Evolutionary conservation across 2,888 invertebrate genomes (phyloP), one percentile per base, ranked within the genome.

Genomic region (Eilema sororculum): DNA sequence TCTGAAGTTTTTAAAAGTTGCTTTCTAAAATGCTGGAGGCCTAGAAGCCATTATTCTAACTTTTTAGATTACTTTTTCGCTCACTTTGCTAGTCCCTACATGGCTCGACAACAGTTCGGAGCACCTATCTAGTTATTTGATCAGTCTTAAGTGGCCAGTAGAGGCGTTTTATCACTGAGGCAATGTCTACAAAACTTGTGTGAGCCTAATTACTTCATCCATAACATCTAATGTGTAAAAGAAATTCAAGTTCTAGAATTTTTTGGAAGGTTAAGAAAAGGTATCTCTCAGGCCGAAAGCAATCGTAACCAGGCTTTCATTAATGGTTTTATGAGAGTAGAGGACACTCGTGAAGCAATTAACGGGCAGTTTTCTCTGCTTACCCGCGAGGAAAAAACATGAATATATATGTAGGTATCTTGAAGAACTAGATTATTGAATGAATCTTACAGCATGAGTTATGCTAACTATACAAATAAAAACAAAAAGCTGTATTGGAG

Each of bases 51-150:
- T 65, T 58, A 65, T 24, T 41, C 30, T 24, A 52, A 52, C 52
- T 68, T 63, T 56, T 37, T 37, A 63, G 37, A 25, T 25, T 22
- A 12, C n/a, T 68, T 68, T 68, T 63, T 63, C n/a, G 4, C 58
- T 16, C 16, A 57, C 25, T n/a, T 68, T 63, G 61, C 37, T 56
- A 57, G 67, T 67, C 46, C 2, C 8, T 28, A 60, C 68, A 37
- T 63, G 37, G 41, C 57, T 37, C n/a, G 8, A 56, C 37, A 52
- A 67, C 46, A 67, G 9, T 67, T 60, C 33, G 52, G 33, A 61
- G 28, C 28, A 62, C 37, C 64, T 68, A 72, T 72, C 68, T 25
- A n/a, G 12, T 62, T 41, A 60, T 68, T 65, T 10, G 20, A 68
- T 72, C 66, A 46, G 57, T 24, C 52, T 61, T 33, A 62, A 68